These are phyloP conservation scores for Acleris emargana DNA, from an alignment of 2,888 invertebrate species.

Conservation along the genomic window DNA sequence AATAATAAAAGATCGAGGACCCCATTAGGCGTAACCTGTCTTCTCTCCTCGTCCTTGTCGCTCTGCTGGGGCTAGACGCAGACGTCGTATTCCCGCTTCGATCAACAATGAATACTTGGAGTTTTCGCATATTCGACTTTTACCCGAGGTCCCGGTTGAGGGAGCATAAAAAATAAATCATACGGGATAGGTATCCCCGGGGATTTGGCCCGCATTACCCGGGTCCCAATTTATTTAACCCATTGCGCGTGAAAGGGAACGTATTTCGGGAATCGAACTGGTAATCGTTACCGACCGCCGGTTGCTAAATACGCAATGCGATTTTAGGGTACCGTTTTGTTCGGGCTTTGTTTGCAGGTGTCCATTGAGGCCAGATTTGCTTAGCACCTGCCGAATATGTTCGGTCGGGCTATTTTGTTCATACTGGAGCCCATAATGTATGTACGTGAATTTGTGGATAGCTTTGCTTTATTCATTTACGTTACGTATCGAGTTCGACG, in stretches of 20 bases:
- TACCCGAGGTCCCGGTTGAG: constrained; percentile 32
- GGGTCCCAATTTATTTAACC: constrained; percentile 37
- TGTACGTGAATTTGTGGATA: constrained; percentile 18
- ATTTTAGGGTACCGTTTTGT: constrained; percentile 28
- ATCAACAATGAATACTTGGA: constrained; percentile 36
- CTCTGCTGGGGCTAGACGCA: constrained; percentile 9
- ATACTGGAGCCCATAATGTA: constrained; percentile 5
- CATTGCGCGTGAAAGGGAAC: constrained; percentile 36
- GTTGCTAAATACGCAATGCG: constrained; percentile 41
- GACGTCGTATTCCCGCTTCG: constrained; percentile 29
- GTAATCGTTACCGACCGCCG: constrained; percentile 36
- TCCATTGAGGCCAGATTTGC: constrained; percentile 23
- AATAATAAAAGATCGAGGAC: constrained; percentile 28
- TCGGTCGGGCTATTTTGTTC: constrained; percentile 15
- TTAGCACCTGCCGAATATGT: constrained; percentile 18
- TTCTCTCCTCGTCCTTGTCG: constrained; percentile 21
- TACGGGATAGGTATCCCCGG: constrained; percentile 38
- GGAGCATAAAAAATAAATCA: constrained; percentile 41
- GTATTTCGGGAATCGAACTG: constrained; percentile 36
- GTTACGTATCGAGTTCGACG: constrained; percentile 10
- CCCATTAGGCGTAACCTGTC: constrained; percentile 18
- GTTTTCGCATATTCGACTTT: constrained; percentile 36
- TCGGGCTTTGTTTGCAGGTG: constrained; percentile 29
- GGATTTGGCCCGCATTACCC: constrained; percentile 40
- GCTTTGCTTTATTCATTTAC: constrained; percentile 29